Conservation (phyloP, 2,113 vertebrate genomes). For the Trinectes maculatus region DNA sequence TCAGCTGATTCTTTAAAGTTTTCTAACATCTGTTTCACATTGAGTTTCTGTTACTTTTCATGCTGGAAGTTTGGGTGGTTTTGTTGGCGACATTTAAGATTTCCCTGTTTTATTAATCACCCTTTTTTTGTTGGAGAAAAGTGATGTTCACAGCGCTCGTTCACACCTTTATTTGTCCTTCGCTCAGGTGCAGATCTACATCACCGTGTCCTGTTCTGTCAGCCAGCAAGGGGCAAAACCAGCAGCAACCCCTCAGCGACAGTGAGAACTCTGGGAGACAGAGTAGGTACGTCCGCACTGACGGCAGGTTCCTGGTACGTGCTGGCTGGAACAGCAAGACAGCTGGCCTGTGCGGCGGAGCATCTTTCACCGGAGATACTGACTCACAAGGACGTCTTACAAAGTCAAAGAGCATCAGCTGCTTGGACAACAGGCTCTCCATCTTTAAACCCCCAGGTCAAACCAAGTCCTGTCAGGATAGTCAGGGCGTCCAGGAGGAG, state of each 20-base stretch:
- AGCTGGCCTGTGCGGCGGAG: constrained; percentile 73
- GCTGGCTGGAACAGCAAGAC: constrained; percentile 83
- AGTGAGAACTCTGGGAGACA: constrained; percentile 84
- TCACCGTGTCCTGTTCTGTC: constrained; percentile 88
- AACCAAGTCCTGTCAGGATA: constrained; percentile 77
- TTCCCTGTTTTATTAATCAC: constrained; percentile 23
- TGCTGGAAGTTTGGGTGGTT: constrained; percentile 17
- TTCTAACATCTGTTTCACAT: constrained; percentile 49
- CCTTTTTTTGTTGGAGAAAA: constrained; percentile 12
- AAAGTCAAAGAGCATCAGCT: constrained; percentile 88
- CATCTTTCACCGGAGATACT: constrained; percentile 70
- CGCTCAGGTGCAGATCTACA: constrained; percentile 91
- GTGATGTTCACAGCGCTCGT: neutral
- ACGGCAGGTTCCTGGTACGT: constrained; percentile 81
- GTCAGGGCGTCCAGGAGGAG: constrained; percentile 51
- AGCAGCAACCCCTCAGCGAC: constrained; percentile 85
- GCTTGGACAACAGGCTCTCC: constrained; percentile 89
- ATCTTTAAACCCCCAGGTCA: constrained; percentile 80
- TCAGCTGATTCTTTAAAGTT: constrained; percentile 46
- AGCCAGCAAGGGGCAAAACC: constrained; percentile 81
- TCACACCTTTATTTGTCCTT: constrained; percentile 63
- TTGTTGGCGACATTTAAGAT: constrained; percentile 22
- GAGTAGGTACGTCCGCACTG: constrained; percentile 78
- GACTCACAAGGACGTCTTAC: constrained; percentile 79
- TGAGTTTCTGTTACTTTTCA: constrained; percentile 49